phyloP scores from a whole-genome alignment of 2,888 invertebrate species.

The Stomorhina lunata region DNA sequence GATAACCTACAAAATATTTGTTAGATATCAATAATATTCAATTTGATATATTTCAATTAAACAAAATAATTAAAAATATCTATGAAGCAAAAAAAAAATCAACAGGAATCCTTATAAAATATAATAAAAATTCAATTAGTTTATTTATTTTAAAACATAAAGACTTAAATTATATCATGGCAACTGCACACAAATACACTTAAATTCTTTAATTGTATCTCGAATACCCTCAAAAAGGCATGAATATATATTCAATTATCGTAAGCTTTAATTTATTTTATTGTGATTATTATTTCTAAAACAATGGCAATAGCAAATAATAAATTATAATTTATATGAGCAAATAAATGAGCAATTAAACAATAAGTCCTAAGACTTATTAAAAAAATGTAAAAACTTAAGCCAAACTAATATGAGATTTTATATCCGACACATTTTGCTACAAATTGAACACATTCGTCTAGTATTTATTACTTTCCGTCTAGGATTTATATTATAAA shows the following conservation, averaged over 20 bases:
- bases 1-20: background rate
- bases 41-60: background rate
- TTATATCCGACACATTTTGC: conserved; percentile 5
- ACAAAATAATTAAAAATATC: background rate
- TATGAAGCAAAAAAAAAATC: background rate
- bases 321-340: background rate
- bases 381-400: background rate
- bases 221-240: background rate
- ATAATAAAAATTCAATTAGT: conserved; percentile 28
- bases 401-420: background rate
- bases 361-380: background rate
- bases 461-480: background rate
- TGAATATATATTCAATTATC: background rate
- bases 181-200: too few relatives aligned
- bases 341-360: conserved; percentile 21
- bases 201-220: background rate
- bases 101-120: conserved; percentile 27
- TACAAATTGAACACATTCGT: conserved; percentile 3
- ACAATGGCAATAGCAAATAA: background rate
- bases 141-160: background rate
- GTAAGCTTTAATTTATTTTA: background rate
- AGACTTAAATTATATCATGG: background rate
- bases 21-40: too few relatives aligned
- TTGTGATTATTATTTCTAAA: background rate
- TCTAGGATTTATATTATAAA: background rate